Evolutionary conservation across 2,113 vertebrate genomes (phyloP).

Genomic region (Leucopsar rothschildi): DNA sequence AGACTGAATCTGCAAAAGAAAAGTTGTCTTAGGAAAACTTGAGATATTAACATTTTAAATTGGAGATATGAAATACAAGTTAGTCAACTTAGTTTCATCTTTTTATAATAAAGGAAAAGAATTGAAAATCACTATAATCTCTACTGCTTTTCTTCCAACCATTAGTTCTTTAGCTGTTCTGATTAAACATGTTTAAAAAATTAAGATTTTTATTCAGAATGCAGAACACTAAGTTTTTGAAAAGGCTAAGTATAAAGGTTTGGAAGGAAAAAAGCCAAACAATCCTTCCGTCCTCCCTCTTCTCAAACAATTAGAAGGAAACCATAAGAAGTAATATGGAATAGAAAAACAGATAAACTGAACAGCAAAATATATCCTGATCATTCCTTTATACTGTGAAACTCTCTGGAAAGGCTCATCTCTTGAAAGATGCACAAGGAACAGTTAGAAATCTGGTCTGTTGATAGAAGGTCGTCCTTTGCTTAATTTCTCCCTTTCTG

Average conservation of each 20-base stretch:
- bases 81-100: not conserved
- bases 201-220: not conserved
- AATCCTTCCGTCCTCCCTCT: not conserved
- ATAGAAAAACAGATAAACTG: not conserved
- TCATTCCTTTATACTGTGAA: not conserved
- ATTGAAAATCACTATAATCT: not conserved
- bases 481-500: not conserved
- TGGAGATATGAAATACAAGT: not conserved
- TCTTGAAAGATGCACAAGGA: not conserved
- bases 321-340: not conserved
- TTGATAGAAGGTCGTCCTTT: not conserved
- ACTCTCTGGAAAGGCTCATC: not conserved
- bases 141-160: not conserved
- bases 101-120: not conserved
- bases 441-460: not conserved
- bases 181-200: not conserved
- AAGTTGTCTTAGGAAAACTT: not conserved
- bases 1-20: not conserved
- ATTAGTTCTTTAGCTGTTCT: not conserved
- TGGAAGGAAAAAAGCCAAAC: not conserved
- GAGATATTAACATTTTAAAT: not conserved
- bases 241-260: fast-evolving
- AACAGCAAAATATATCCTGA: not conserved
- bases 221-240: not conserved
- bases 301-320: not conserved